Evolutionary conservation across 2,113 vertebrate genomes (phyloP).

Genomic region (Cheirogaleus medius): DNA sequence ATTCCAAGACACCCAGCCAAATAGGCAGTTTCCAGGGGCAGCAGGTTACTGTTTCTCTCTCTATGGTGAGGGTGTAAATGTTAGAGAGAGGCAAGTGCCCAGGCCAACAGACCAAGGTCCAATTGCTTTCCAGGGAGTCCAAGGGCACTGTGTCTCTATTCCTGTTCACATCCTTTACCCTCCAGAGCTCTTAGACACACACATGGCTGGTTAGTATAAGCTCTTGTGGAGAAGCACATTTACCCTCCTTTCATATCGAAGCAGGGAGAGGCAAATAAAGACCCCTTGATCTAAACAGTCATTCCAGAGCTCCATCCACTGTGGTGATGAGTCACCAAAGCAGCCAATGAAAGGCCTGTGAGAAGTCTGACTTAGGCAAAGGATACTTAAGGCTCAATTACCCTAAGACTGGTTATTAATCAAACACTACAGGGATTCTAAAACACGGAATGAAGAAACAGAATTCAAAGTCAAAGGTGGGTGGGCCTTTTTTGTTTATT

Average conservation of each 20-base stretch:
- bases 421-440: slow-evolving; percentile 67
- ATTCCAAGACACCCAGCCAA: slow-evolving; percentile 73
- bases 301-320: neutral
- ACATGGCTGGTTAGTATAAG: neutral
- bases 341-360: slow-evolving; percentile 17
- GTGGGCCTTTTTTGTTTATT: slow-evolving; percentile 83
- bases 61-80: slow-evolving; percentile 59
- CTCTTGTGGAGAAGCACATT: neutral
- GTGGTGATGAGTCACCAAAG: neutral
- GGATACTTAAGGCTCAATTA: slow-evolving; percentile 69
- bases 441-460: slow-evolving; percentile 75
- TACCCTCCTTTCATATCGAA: neutral
- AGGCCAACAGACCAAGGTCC: slow-evolving; percentile 35
- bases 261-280: slow-evolving; percentile 15
- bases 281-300: slow-evolving; percentile 51
- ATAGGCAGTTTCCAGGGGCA: slow-evolving; percentile 67
- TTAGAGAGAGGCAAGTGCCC: slow-evolving; percentile 57
- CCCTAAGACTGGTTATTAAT: slow-evolving; percentile 72
- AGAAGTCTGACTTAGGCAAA: slow-evolving; percentile 57
- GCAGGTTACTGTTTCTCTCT: slow-evolving; percentile 66
- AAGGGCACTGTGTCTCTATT: slow-evolving; percentile 10
- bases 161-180: neutral
- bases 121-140: slow-evolving; percentile 64
- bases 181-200: neutral
- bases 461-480: slow-evolving; percentile 83